These are phyloP conservation scores for Neuroscelio doddi DNA, from an alignment of 2,888 invertebrate genomes.

Conservation along the genomic window DNA sequence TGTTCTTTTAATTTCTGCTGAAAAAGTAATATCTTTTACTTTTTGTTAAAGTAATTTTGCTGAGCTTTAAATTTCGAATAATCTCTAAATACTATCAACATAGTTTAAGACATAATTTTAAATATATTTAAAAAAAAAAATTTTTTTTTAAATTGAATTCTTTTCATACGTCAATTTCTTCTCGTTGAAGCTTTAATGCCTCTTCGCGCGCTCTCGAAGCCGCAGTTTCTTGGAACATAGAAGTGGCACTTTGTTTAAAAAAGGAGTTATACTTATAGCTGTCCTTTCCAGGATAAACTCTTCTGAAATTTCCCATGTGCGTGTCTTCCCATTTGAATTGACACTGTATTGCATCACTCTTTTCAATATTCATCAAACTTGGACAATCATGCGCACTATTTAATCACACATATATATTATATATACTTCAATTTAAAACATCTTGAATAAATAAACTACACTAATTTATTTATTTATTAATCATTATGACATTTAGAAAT, in stretches of 20 bases:
- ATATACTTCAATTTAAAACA: no score
- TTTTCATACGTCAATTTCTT: conserved; percentile 77
- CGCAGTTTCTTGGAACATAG: conserved; percentile 83
- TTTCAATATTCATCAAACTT: conserved; percentile 47
- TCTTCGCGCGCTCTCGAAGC: conserved; percentile 86
- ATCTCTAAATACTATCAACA: no score
- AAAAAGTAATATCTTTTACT: conserved; percentile 11
- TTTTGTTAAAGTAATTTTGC: no score
- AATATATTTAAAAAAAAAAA: background rate
- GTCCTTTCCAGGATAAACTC: conserved; percentile 80
- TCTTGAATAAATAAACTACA: no score
- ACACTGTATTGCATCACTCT: conserved; percentile 59
- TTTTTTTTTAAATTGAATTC: conserved; percentile 4
- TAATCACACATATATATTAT: background rate
- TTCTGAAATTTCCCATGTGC: conserved; percentile 83
- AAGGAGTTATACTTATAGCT: conserved; percentile 79
- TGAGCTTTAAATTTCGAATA: no score
- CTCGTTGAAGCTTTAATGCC: conserved; percentile 80
- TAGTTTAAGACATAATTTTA: no score
- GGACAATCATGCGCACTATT: conserved; percentile 32
- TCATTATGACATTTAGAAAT: no score
- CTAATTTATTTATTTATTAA: background rate
- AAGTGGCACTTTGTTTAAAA: conserved; percentile 83
- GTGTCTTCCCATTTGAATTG: conserved; percentile 83
- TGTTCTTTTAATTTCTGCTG: conserved; percentile 57